Evolutionary conservation across 2,113 vertebrate genomes (phyloP), one percentile per base, ranked within the genome.

Genomic region (Aphelocoma coerulescens): DNA sequence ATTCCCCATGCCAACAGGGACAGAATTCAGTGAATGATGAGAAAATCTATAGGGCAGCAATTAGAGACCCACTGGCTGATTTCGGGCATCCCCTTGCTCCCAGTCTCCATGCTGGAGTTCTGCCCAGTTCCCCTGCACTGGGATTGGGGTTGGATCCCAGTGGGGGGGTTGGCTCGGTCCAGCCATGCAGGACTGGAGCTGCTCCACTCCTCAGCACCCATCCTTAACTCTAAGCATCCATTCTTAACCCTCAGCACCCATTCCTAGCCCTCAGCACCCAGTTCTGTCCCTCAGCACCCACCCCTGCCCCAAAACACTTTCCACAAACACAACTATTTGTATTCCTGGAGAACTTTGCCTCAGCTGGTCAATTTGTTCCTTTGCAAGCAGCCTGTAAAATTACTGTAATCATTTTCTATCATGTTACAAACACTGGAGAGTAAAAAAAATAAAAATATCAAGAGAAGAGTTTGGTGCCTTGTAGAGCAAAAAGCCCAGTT

Each of bases 191-290:
- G 32, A 6, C 32, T 39, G 30, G 41, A 61, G 85, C 51, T 27
- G 11, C 58, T 52, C 66, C 11, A 3, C 58, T 46, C 30, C 85
- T 68, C 68, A 62, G 89, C 63, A 58, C 3, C 52, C 35, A 62
- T 28, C 11, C 26, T 4, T 26, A 13, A 1, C 13, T 17, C 35
- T 13, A 37, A 54, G 18, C 30, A 52, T 8, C 37, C 33, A 46
- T 4, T 1, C 15, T 10, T 37, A 2, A 0, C 6, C 9, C 5
- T 72, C 37, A 54, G 12, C 7, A 59, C 3, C 55, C 16, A 18
- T 11, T 9, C 46, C 6, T 14, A 15, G 11, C 26, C 26, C 59
- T 61, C 35, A 61, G 58, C 24, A 66, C 16, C 26, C 71, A 43
- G 21, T 9, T 6, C 4, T 33, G 4, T 1, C 16, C 8, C 54